phyloP scores from a whole-genome alignment of 2,797 vertebrate species.

The Sebastiscus albofasciatus region DNA sequence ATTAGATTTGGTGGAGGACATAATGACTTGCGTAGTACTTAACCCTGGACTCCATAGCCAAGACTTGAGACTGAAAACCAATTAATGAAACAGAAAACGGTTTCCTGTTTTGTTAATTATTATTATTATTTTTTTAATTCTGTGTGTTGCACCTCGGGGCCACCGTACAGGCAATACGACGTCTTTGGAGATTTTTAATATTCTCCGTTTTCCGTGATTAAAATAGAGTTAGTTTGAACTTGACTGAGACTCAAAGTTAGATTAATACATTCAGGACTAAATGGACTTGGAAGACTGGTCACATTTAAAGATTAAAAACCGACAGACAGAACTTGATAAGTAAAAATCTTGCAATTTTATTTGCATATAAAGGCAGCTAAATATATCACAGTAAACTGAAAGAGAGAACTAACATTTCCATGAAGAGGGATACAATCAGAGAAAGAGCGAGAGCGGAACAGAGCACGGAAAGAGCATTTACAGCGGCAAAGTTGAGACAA shows the following conservation, averaged over 20 bases:
- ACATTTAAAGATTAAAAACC: background rate
- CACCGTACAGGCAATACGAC: background rate
- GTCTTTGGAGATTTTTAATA: background rate
- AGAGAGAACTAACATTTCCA: conserved; percentile 93
- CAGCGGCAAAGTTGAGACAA: conserved; percentile 91
- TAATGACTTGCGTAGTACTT: too few relatives aligned
- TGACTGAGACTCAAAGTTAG: background rate
- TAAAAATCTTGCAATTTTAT: conserved; percentile 99
- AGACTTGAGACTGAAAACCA: too few relatives aligned
- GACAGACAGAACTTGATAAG: conserved; percentile 62
- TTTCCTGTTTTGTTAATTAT: background rate
- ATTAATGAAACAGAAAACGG: background rate
- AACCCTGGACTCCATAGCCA: too few relatives aligned
- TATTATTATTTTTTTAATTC: background rate
- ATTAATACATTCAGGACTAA: background rate
- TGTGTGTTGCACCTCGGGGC: background rate
- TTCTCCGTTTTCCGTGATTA: background rate
- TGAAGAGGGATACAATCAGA: conserved; percentile 91
- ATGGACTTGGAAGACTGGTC: background rate
- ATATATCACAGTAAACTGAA: conserved; percentile 99
- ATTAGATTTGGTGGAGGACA: too few relatives aligned
- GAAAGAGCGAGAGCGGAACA: conserved; percentile 71
- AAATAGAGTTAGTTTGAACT: background rate
- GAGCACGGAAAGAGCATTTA: conserved; percentile 90
- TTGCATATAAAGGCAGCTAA: conserved; percentile 99